Conservation (phyloP, 2,888 invertebrate species). For the Acleris emargana region DNA sequence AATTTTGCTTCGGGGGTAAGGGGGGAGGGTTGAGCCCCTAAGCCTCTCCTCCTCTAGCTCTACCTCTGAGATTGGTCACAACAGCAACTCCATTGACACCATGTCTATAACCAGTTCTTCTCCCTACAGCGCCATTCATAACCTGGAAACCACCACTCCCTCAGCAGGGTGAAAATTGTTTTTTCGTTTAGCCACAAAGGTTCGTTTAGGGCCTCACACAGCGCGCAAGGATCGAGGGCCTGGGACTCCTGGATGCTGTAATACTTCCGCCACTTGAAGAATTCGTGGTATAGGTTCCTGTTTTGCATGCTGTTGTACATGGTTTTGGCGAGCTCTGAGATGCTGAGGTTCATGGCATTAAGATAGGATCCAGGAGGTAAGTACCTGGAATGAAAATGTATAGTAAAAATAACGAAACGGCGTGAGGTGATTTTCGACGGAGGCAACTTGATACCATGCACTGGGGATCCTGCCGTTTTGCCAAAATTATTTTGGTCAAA, state of each 20-base stretch:
- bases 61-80: too few relatives aligned
- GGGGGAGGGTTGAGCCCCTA: too few relatives aligned
- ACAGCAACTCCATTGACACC: not conserved
- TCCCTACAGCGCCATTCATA: slow-evolving; percentile 47
- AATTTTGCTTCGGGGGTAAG: too few relatives aligned
- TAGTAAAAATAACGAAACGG: too few relatives aligned
- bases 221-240: slow-evolving; percentile 54
- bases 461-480: too few relatives aligned
- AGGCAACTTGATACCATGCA: too few relatives aligned
- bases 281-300: slow-evolving; percentile 54
- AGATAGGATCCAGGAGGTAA: slow-evolving; percentile 62
- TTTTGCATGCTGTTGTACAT: slow-evolving; percentile 56
- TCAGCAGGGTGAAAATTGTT: slow-evolving; percentile 47
- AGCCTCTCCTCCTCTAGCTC: too few relatives aligned
- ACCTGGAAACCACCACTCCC: slow-evolving; percentile 65
- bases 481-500: too few relatives aligned
- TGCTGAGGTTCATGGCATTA: slow-evolving; percentile 49
- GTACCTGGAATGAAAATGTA: slow-evolving; percentile 47
- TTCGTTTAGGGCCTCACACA: slow-evolving; percentile 59
- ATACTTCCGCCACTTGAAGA: slow-evolving; percentile 64
- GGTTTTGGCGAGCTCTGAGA: slow-evolving; percentile 49
- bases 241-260: slow-evolving; percentile 51
- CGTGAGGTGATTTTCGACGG: too few relatives aligned
- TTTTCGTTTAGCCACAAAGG: slow-evolving; percentile 49
- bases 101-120: not conserved